Conservation (phyloP, 2,888 invertebrate species). For the Cephus runcator region DNA sequence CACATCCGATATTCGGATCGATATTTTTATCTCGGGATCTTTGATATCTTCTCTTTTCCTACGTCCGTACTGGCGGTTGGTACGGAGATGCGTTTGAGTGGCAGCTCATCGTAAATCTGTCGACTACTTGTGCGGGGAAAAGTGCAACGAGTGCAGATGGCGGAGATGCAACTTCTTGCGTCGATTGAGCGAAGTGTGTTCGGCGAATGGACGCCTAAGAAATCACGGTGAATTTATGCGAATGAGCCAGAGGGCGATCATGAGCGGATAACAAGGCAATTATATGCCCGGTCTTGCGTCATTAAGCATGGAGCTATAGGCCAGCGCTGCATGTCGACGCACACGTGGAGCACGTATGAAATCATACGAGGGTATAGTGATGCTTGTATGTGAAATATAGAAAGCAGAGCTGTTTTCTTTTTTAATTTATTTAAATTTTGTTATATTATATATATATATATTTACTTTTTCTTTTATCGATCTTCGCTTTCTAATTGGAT, state of each 20-base stretch:
- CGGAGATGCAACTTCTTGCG: not conserved
- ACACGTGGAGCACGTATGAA: not conserved
- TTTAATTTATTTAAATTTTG: not conserved
- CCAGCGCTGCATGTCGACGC: not conserved
- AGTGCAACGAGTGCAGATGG: not conserved
- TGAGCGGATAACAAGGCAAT: constrained; percentile 21
- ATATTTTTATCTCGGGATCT: not conserved
- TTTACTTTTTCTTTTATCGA: not conserved
- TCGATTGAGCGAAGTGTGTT: not conserved
- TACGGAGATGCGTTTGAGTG: not conserved
- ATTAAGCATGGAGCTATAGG: constrained; percentile 8
- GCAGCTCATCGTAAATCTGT: not conserved
- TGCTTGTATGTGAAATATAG: not conserved
- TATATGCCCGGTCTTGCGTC: constrained; percentile 17
- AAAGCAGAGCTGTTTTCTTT: not conserved
- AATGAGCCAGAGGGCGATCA: constrained; percentile 18
- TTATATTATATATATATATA: not conserved
- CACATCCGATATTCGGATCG: not conserved
- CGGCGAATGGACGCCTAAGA: not conserved
- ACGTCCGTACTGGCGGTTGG: not conserved
- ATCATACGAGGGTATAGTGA: no score
- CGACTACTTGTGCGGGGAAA: not conserved
- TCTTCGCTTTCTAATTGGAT: not conserved
- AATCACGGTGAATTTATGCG: constrained; percentile 14
- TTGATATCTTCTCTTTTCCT: not conserved